Conservation (phyloP, 2,113 vertebrate genomes). For the Crypturellus undulatus region DNA sequence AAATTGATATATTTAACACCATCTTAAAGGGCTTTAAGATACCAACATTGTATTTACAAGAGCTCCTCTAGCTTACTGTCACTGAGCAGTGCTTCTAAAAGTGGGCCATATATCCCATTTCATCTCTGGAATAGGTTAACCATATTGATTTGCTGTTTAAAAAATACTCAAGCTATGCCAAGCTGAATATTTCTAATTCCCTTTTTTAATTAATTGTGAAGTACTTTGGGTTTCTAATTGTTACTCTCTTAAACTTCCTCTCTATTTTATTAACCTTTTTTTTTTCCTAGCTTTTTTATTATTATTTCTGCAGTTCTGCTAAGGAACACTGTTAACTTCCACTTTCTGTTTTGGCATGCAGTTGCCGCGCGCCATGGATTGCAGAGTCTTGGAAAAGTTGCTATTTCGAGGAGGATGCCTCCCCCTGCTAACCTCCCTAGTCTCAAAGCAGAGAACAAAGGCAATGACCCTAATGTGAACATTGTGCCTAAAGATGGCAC, state of each 20-base stretch:
- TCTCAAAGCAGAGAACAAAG: constrained; percentile 98
- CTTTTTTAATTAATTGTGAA: background rate
- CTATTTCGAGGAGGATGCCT: constrained; percentile 95
- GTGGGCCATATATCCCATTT: background rate
- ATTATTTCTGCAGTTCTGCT: background rate
- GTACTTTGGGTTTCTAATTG: background rate
- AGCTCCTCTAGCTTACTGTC: background rate
- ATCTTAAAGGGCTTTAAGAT: background rate
- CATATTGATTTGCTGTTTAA: background rate
- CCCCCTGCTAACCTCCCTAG: constrained; percentile 97
- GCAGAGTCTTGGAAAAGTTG: constrained; percentile 99
- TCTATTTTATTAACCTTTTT: background rate
- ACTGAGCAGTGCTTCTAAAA: background rate
- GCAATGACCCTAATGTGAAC: constrained; percentile 98
- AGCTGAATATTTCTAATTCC: background rate
- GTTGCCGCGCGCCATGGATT: constrained; percentile 98
- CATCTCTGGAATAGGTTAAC: background rate
- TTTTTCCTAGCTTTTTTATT: background rate
- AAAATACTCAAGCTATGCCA: background rate
- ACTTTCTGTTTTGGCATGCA: constrained; percentile 53
- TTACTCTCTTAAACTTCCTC: background rate
- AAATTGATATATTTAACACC: background rate
- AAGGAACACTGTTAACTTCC: background rate
- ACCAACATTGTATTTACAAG: background rate
- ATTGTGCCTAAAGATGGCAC: constrained; percentile 98